Evolutionary conservation across 2,888 invertebrate genomes (phyloP), one percentile per base, ranked within the genome.

Genomic region (Drosophila niveifrons): DNA sequence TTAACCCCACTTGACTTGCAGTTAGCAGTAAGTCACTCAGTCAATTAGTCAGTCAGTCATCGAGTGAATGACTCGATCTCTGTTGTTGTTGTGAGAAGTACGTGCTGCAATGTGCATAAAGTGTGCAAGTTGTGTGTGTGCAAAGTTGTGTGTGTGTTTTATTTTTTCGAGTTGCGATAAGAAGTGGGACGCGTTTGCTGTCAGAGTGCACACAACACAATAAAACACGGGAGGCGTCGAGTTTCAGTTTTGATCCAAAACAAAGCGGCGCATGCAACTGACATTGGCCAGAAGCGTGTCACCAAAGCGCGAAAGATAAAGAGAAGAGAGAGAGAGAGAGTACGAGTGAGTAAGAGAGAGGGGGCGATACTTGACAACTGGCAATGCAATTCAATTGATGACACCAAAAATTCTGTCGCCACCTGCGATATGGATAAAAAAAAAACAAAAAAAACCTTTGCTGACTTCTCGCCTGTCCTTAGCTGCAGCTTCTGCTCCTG

Each of bases 381-480:
- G 10, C 11, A 39, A 43, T 17, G 10, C 46, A 10, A 51, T 18
- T 29, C 41, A 7, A 64, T n/a, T 18, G 71, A 52, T 71, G 71
- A 66, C 71, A 59, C 41, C 28, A n/a, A 29, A 6, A 23, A 17
- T 29, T 47, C 28, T 31, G 18, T 46, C 18, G 44, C 44, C 76
- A 73, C 70, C 76, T 77, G 76, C 53, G 63, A 57, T 36, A n/a
- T 36, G 36, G n/a, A 82, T 69, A 39, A 23, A 18, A 18, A 18
- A 82, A 72, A 39, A n/a, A n/a, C n/a, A n/a, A n/a, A n/a, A n/a
- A n/a, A n/a, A n/a, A n/a, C n/a, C 65, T 23, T 23, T 23, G 82
- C 82, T 84, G 82, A 87, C 69, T 82, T 88, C 79, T 85, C 85
- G 77, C 85, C 66, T 85, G 85, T 85, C 82, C 82, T 79, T 82